A percentile compares a stretch with the other conserved stretches of the same genome.
phyloP scores from a whole-genome alignment of 2,113 vertebrate genomes.

The Vidua macroura region DNA sequence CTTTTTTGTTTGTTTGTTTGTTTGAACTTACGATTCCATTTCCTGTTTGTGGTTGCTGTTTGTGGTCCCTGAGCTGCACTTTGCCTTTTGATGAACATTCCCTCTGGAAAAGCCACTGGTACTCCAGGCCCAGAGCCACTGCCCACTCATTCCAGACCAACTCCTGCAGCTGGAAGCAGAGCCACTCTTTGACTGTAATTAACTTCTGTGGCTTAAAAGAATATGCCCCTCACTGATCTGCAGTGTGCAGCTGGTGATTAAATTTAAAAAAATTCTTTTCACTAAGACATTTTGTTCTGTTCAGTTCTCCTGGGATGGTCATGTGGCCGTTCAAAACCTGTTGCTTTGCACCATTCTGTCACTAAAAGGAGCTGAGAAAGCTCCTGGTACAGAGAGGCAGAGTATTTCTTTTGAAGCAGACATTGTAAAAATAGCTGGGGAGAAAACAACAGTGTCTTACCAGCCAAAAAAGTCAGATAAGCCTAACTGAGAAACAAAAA shows the following conservation, averaged over 20 bases:
- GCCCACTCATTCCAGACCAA: not conserved
- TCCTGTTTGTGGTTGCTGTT: not conserved
- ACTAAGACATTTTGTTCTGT: conserved; percentile 74
- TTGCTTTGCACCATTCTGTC: conserved; percentile 66
- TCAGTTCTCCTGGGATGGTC: conserved; percentile 67
- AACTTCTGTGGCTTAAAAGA: not conserved
- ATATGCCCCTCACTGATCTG: not conserved
- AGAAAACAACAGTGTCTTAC: conserved; percentile 59
- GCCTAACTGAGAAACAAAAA: not conserved
- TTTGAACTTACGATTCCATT: not conserved
- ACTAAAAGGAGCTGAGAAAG: conserved; percentile 67
- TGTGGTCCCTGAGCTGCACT: not conserved
- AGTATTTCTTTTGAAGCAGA: conserved; percentile 62
- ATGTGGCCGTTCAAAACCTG: conserved; percentile 65
- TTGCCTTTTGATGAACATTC: not conserved
- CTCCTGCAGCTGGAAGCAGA: not conserved
- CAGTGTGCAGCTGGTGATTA: conserved; percentile 30
- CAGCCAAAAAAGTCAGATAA: conserved; percentile 67
- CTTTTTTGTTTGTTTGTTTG: not conserved
- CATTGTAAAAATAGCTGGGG: conserved; percentile 65
- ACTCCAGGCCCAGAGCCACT: not conserved
- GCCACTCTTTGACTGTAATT: not conserved
- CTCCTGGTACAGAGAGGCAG: conserved; percentile 54
- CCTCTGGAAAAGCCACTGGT: not conserved
- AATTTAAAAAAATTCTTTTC: conserved; percentile 33